Evolutionary conservation across 2,113 vertebrate species (phyloP).

Genomic region (Alethe castanea): DNA sequence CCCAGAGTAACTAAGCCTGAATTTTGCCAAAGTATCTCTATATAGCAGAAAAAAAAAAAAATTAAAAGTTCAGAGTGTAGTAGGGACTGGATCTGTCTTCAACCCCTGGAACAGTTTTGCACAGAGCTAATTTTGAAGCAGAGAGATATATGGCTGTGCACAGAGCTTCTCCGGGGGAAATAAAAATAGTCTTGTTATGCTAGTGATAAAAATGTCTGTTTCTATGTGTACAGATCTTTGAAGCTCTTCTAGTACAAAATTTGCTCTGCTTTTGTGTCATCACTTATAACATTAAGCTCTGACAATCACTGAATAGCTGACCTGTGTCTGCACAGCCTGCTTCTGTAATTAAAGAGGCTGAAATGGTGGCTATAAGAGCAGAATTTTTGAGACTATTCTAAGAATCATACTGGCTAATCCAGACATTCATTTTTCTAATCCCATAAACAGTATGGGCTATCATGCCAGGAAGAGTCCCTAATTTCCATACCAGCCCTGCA

Average conservation of each 20-base stretch:
- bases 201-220: slow-evolving; percentile 21
- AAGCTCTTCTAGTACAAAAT: background rate
- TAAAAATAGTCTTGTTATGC: background rate
- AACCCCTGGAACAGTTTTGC: background rate
- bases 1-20: background rate
- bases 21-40: background rate
- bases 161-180: background rate
- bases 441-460: background rate
- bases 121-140: background rate
- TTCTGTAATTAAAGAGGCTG: background rate
- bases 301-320: background rate
- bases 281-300: background rate
- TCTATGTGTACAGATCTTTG: background rate
- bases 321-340: background rate
- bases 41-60: background rate
- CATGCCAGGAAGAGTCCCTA: background rate
- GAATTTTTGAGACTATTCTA: background rate
- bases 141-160: background rate
- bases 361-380: background rate
- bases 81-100: background rate
- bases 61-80: background rate
- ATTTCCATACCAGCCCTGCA: slow-evolving; percentile 32
- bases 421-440: background rate
- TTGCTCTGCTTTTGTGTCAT: background rate
- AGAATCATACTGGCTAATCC: background rate